Base-by-base conservation (phyloP, 2,797 vertebrate genomes). In the Pogoniulus pusillus region DNA sequence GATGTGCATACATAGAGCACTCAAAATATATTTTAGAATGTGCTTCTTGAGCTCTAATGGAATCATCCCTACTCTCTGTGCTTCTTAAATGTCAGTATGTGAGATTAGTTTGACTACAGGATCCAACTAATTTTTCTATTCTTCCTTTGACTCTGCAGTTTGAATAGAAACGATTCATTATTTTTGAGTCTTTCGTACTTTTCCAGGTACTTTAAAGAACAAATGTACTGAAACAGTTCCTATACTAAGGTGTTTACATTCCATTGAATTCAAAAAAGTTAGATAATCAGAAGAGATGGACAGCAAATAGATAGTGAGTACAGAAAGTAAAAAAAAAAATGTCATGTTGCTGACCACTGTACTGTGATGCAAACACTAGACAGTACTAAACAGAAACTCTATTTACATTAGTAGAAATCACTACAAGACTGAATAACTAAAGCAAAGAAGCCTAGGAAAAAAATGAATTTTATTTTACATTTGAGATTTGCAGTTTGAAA, bases 401-500 rank as follows among this genome's bases (percentile, higher is more conserved):
- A 58, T 34, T 87, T 66, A 35, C 14, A 64, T 7, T 20, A 58
- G 24, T 15, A 58, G n/a, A 82, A 71, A 74, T 32, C 63, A 58
- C 22, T 54, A 58, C 80, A 13, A 47, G 20, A 47, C 10, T 47
- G 19, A 47, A 12, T 47, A 47, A 47, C 22, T 47, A 37, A 16
- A 83, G 63, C 30, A 49, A 4, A 86, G 53, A 82, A 66, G 7
- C 15, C 6, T 32, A 4, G 1, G 11, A 16, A 4, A 10, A 30
- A 39, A 39, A 68, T 15, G 1, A 1, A 29, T 34, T 59, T 81
- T 45, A 65, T 76, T 27, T 63, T 74, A 59, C 5, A 20, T 51
- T 51, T 59, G 26, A 70, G 51, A 79, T 65, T 24, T 92, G 55
- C 74, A 94, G 74, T 91, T 63, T 35, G 51, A 70, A 91, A 81